These are phyloP conservation scores for Gonatopus flavifemur DNA, from an alignment of 1,140 invertebrate species.

Conservation along the genomic window DNA sequence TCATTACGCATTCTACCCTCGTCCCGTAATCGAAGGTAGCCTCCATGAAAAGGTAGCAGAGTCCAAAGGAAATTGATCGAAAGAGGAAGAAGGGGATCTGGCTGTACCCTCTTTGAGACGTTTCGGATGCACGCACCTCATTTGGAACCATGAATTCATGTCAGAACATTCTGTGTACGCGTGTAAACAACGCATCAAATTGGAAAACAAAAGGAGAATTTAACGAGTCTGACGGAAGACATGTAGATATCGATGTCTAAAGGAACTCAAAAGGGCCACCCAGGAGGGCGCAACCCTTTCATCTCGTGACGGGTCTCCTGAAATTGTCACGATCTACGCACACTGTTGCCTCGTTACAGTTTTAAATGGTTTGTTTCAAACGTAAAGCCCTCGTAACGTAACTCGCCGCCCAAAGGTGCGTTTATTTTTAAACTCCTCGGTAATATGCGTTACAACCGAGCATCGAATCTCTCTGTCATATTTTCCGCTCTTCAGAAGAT, in stretches of 20 bases:
- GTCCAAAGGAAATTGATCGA: slow-evolving; percentile 56
- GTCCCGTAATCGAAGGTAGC: slow-evolving; percentile 39
- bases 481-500: too few species aligned
- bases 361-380: slow-evolving; percentile 30
- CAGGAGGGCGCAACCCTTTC: slow-evolving; percentile 23
- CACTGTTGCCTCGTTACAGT: slow-evolving; percentile 10
- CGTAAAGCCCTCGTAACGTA: too few species aligned
- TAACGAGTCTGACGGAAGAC: slow-evolving; percentile 19
- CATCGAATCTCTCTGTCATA: slow-evolving; percentile 5
- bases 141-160: too few species aligned
- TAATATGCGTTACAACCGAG: slow-evolving; percentile 6
- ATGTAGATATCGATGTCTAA: slow-evolving; percentile 8
- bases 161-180: too few species aligned
- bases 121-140: too few species aligned
- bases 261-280: slow-evolving; percentile 30
- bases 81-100: too few species aligned
- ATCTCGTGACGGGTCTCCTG: slow-evolving; percentile 25
- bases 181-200: slow-evolving; percentile 4
- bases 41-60: slow-evolving; percentile 43
- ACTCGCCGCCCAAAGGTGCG: slow-evolving; percentile 19
- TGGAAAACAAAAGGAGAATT: background rate
- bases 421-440: slow-evolving; percentile 17
- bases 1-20: slow-evolving; percentile 58
- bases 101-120: too few species aligned
- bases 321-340: slow-evolving; percentile 13